Percentiles rank a stretch among this genome's conserved stretches.
Evolutionary conservation across 2,888 invertebrate species (phyloP).

Genomic region (Phlogophora meticulosa): DNA sequence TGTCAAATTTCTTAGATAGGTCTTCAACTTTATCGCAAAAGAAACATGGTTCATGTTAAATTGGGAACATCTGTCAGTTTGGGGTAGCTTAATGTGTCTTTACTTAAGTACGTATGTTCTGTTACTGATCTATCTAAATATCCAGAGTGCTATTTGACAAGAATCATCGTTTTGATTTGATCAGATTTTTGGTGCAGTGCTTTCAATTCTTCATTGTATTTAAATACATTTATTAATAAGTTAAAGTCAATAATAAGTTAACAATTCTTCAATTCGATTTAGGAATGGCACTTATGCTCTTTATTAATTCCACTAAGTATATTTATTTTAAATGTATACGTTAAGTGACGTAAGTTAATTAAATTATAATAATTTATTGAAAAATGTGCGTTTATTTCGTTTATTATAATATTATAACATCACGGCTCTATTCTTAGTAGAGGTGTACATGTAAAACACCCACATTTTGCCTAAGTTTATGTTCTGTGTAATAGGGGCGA

Average conservation of each 20-base stretch:
- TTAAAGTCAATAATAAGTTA: not conserved
- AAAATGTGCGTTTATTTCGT: not conserved
- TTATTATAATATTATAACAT: not conserved
- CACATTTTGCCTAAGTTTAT: too few species aligned
- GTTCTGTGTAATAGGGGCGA: too few species aligned
- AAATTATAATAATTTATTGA: slow-evolving; percentile 59
- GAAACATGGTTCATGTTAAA: too few species aligned
- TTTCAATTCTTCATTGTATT: not conserved
- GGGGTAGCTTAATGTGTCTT: too few species aligned
- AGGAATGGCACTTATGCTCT: not conserved
- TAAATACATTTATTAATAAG: too few species aligned
- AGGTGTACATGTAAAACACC: too few species aligned
- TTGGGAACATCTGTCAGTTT: too few species aligned
- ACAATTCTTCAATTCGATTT: not conserved
- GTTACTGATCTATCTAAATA: too few species aligned
- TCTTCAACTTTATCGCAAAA: too few species aligned
- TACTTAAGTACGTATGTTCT: not conserved
- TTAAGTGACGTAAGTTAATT: slow-evolving; percentile 27
- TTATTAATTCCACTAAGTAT: not conserved
- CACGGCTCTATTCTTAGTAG: too few species aligned
- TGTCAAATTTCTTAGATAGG: too few species aligned
- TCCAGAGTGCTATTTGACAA: too few species aligned
- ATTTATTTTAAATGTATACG: slow-evolving; percentile 4
- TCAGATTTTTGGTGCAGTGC: not conserved
- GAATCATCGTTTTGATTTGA: not conserved